phyloP scores from a whole-genome alignment of 2,888 invertebrate genomes.

The Xiphydria camelus region DNA sequence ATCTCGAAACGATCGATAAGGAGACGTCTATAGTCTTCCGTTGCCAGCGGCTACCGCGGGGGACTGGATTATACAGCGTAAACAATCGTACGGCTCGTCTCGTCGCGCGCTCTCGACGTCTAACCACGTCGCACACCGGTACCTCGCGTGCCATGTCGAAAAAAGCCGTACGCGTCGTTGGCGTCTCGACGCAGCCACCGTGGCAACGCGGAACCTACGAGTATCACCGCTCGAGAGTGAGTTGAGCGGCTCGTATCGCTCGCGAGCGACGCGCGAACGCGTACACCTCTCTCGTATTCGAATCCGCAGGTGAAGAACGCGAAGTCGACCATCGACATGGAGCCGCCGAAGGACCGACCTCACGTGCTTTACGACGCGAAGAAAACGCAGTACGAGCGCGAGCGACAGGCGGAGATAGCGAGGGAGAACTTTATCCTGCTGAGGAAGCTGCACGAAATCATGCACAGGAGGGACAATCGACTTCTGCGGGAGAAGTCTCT shows the following conservation, averaged over 20 bases:
- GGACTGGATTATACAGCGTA: too few species aligned
- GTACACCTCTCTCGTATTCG: background rate
- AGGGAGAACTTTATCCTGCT: conserved; percentile 50
- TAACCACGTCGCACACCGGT: too few species aligned
- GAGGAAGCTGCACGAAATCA: conserved; percentile 46
- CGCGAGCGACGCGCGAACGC: background rate
- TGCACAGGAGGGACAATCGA: conserved; percentile 36
- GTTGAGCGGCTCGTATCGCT: conserved; percentile 2
- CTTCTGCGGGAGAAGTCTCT: conserved; percentile 36
- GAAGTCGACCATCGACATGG: conserved; percentile 44
- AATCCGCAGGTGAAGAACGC: conserved; percentile 46
- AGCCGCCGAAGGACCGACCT: conserved; percentile 41
- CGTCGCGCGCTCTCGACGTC: too few species aligned
- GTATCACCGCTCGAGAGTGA: conserved; percentile 44
- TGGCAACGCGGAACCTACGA: conserved; percentile 41
- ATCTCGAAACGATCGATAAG: too few species aligned
- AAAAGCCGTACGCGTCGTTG: background rate
- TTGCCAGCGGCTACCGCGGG: too few species aligned
- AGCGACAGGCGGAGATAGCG: conserved; percentile 45
- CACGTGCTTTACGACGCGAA: conserved; percentile 48
- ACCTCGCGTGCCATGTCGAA: too few species aligned
- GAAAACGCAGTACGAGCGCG: conserved; percentile 44
- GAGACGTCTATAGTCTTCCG: too few species aligned
- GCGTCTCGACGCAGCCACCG: background rate
- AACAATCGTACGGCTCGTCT: too few species aligned